Percentiles rank a stretch among this genome's conserved stretches.
Conservation (phyloP, 2,113 vertebrate species). For the Rhadina sibilatrix region DNA sequence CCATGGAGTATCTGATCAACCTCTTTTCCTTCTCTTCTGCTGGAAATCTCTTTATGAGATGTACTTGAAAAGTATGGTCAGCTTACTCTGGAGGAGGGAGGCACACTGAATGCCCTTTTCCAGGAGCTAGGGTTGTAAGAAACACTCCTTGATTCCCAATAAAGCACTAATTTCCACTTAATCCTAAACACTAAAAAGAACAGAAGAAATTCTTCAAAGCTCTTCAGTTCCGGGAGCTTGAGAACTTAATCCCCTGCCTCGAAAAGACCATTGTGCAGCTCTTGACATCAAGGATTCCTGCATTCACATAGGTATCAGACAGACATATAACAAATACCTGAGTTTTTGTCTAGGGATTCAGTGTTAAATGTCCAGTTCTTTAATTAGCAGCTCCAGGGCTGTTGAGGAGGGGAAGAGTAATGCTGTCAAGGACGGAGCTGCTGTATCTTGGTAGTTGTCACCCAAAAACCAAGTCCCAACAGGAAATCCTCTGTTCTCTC, state of each 20-base stretch:
- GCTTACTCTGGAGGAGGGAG: not conserved
- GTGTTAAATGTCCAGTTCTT: not conserved
- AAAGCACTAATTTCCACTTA: slow-evolving; percentile 39
- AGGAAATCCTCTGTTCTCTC: slow-evolving; percentile 56
- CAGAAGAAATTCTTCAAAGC: slow-evolving; percentile 48
- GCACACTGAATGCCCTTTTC: not conserved
- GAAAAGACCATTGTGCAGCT: slow-evolving; percentile 39
- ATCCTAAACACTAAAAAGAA: slow-evolving; percentile 43
- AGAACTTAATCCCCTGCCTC: slow-evolving; percentile 47
- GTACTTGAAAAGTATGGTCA: not conserved
- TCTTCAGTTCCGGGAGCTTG: slow-evolving; percentile 35
- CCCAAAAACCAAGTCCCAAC: slow-evolving; percentile 49
- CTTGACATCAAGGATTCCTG: slow-evolving; percentile 47
- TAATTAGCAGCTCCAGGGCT: not conserved
- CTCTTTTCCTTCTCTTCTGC: not conserved
- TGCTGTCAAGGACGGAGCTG: not conserved
- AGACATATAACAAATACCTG: slow-evolving; percentile 9
- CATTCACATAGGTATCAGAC: slow-evolving; percentile 37
- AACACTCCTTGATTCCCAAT: slow-evolving; percentile 24
- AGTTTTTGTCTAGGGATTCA: slow-evolving; percentile 9
- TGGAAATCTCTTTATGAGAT: not conserved
- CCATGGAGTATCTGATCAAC: not conserved
- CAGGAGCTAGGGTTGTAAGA: slow-evolving; percentile 6
- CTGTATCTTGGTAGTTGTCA: slow-evolving; percentile 42
- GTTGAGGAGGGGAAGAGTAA: not conserved